Percentiles rank a stretch among this genome's conserved stretches.
Evolutionary conservation across 2,797 vertebrate species (phyloP).

Genomic region (Spinus pinus): DNA sequence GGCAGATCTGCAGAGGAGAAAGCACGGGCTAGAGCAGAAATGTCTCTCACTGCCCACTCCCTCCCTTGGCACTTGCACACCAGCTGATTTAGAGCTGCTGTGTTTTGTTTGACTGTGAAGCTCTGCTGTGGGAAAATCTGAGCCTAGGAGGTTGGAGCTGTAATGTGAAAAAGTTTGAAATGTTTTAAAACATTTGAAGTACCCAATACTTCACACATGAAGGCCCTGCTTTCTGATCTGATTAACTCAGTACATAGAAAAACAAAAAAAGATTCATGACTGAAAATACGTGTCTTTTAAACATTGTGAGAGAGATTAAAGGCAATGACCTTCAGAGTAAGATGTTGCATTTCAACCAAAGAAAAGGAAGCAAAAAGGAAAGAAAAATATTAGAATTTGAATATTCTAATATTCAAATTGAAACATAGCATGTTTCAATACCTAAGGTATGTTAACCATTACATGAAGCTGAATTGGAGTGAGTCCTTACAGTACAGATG

Average conservation of each 20-base stretch:
- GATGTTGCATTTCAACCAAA: background rate
- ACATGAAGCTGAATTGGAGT: background rate
- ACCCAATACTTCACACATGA: rapidly evolving
- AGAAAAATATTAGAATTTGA: background rate
- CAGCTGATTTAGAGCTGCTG: background rate
- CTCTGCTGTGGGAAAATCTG: background rate
- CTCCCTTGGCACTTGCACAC: background rate
- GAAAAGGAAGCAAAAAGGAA: background rate
- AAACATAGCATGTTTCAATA: background rate
- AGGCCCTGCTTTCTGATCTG: background rate
- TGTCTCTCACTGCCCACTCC: background rate
- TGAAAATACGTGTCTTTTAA: background rate
- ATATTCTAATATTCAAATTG: too few species aligned
- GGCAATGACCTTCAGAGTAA: background rate
- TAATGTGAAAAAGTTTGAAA: background rate
- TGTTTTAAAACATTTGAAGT: background rate
- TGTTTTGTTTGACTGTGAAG: background rate
- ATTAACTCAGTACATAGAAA: background rate
- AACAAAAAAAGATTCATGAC: background rate
- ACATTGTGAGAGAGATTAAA: background rate
- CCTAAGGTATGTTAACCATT: background rate
- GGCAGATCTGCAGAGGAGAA: background rate
- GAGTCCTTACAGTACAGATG: background rate
- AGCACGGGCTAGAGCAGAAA: background rate
- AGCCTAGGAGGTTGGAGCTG: background rate